phyloP scores from a whole-genome alignment of 2,888 invertebrate species.

The Diarsia rubi region DNA sequence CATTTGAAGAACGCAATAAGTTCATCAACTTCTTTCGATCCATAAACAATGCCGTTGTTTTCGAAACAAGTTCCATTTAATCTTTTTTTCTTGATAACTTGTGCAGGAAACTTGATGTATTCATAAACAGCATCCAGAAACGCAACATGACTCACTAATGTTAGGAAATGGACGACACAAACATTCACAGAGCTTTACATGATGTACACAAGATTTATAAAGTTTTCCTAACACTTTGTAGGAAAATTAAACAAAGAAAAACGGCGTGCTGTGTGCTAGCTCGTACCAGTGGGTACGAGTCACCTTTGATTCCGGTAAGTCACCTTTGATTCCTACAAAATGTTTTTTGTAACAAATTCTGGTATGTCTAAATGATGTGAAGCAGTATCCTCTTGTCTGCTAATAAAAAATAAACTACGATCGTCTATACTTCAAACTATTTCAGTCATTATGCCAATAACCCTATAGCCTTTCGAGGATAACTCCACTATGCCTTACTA shows the following conservation, averaged over 20 bases:
- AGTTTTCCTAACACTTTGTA: constrained; percentile 35
- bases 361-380: constrained; percentile 27
- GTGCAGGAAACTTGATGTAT: constrained; percentile 51
- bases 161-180: constrained; percentile 61
- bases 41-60: constrained; percentile 8
- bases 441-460: not conserved
- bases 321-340: constrained; percentile 25
- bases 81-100: constrained; percentile 41
- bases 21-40: not conserved
- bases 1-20: not conserved
- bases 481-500: not conserved
- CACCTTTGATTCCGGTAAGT: too few species aligned
- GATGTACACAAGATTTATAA: constrained; percentile 38
- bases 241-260: constrained; percentile 43
- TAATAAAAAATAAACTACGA: constrained; percentile 6
- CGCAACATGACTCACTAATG: constrained; percentile 52
- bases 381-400: constrained; percentile 8
- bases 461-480: not conserved
- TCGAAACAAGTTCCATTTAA: constrained; percentile 21
- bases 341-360: constrained; percentile 23
- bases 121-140: constrained; percentile 59
- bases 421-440: not conserved
- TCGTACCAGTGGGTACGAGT: too few species aligned
- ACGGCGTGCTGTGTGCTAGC: too few species aligned
- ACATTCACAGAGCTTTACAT: constrained; percentile 44